Conservation (phyloP, 2,888 invertebrate species). For the Arenicola marina region DNA sequence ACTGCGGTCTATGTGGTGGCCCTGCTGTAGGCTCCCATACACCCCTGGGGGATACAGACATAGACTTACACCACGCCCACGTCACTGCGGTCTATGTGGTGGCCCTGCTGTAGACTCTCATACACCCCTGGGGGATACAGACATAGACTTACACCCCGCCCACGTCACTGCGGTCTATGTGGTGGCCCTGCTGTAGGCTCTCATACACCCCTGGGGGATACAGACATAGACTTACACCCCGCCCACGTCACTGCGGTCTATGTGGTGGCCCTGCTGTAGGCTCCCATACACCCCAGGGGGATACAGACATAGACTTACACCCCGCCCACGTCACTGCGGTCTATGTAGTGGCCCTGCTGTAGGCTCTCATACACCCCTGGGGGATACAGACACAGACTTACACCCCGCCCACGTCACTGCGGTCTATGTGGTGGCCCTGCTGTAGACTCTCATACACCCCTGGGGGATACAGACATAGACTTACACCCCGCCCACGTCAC, state of each 20-base stretch:
- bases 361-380: slow-evolving; percentile 66
- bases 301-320: too few species aligned
- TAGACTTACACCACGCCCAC: too few species aligned
- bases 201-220: slow-evolving; percentile 62
- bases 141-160: too few species aligned
- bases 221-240: too few species aligned
- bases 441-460: slow-evolving; percentile 67
- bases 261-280: slow-evolving; percentile 67
- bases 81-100: slow-evolving; percentile 68
- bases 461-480: too few species aligned
- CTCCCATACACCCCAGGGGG: slow-evolving; percentile 65
- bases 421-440: slow-evolving; percentile 66
- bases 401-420: slow-evolving; percentile 71
- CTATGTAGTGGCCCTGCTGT: slow-evolving; percentile 67
- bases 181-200: slow-evolving; percentile 68
- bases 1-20: slow-evolving; percentile 66
- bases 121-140: too few species aligned
- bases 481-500: slow-evolving; percentile 73
- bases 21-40: slow-evolving; percentile 68
- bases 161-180: slow-evolving; percentile 69
- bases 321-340: slow-evolving; percentile 70
- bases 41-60: slow-evolving; percentile 47
- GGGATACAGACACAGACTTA: too few species aligned
- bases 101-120: slow-evolving; percentile 68
- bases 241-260: slow-evolving; percentile 71